Percentiles rank a stretch among this genome's conserved stretches.
Conservation (phyloP, 2,113 vertebrate genomes). For the Thamnophis sirtalis region DNA sequence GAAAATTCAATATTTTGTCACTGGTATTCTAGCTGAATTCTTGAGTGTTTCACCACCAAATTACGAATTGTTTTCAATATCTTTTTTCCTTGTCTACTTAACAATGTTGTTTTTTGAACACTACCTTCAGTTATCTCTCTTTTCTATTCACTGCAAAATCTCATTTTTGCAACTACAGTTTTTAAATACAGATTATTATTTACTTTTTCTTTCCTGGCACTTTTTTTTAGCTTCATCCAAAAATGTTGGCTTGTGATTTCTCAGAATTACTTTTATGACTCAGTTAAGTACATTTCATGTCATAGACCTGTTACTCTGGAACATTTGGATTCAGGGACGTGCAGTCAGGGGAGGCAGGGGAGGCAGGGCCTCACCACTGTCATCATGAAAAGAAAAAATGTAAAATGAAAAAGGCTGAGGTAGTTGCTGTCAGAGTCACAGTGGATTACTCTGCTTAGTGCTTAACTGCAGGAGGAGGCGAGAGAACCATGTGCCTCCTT, state of each 20-base stretch:
- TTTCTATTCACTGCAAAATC: neutral
- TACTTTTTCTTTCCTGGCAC: neutral
- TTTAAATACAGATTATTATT: neutral
- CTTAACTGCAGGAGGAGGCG: too few species aligned
- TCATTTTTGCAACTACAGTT: neutral
- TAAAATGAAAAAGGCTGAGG: too few species aligned
- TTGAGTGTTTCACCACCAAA: neutral
- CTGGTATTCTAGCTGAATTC: constrained; percentile 17
- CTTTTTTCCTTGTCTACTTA: neutral
- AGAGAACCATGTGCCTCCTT: too few species aligned
- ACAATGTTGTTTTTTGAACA: neutral
- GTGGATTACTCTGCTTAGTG: too few species aligned
- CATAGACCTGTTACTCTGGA: neutral
- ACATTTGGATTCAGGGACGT: neutral
- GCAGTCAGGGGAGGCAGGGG: too few species aligned
- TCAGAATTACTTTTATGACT: neutral
- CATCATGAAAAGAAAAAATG: too few species aligned
- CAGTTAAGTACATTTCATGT: neutral
- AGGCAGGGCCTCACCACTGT: too few species aligned
- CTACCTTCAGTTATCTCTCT: neutral
- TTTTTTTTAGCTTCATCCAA: neutral
- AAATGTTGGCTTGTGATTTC: neutral
- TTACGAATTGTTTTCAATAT: neutral
- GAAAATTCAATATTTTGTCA: neutral
- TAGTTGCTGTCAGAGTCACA: too few species aligned